phyloP scores from a whole-genome alignment of 2,113 vertebrate species.

The Apistogramma diplotaenia region DNA sequence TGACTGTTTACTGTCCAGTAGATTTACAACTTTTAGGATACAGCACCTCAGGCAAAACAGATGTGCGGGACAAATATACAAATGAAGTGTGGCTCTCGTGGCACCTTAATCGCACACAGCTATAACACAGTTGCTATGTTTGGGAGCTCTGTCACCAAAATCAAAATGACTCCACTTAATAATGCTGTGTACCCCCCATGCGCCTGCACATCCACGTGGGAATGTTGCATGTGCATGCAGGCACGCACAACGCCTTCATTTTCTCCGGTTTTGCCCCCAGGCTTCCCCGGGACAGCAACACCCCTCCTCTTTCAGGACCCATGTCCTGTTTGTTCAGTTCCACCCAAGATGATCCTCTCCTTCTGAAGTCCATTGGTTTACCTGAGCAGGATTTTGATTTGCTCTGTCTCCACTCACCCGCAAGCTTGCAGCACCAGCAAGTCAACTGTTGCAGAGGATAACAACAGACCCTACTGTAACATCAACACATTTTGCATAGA shows the following conservation, averaged over 20 bases:
- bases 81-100: neutral
- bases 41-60: constrained; percentile 3
- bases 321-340: constrained; percentile 68
- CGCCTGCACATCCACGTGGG: neutral
- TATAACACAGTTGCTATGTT: neutral
- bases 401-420: constrained; percentile 40
- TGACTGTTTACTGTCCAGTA: neutral
- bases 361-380: constrained; percentile 27
- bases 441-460: constrained; percentile 63
- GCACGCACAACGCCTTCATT: constrained; percentile 4
- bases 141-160: neutral
- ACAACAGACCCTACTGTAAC: constrained; percentile 53
- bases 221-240: neutral
- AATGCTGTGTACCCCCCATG: neutral
- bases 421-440: neutral
- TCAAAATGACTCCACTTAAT: neutral
- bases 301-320: constrained; percentile 56
- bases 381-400: constrained; percentile 77
- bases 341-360: constrained; percentile 33
- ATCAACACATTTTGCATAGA: constrained; percentile 78
- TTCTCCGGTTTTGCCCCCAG: constrained; percentile 42
- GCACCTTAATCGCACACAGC: neutral
- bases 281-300: neutral
- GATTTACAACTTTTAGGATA: neutral
- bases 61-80: neutral